Evolutionary conservation across 1,140 invertebrate genomes (phyloP), one percentile per base, ranked within the genome.

Genomic region (Cherax destructor): DNA sequence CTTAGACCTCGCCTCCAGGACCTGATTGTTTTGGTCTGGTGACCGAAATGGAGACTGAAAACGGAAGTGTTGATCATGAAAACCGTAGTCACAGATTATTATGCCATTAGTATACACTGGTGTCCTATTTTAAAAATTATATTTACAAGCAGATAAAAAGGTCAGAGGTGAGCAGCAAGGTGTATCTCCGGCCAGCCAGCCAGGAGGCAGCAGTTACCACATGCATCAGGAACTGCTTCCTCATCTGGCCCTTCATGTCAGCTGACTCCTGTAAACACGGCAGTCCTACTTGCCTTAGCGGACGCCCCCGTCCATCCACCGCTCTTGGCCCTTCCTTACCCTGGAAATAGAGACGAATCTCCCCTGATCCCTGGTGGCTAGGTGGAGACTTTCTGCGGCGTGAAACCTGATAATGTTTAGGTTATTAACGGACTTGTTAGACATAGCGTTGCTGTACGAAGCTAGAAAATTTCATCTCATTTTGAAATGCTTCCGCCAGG

Each of bases 401-500:
- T 80, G 86, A 88, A 88, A 88, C 86, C 52, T 69, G 86, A 88
- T 76, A 88, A 65, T 88, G 86, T 88, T 88, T 88, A 80, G 86
- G 86, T 88, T 88, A 88, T 88, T 88, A 88, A 88, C 56, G 77
- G 76, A 88, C 77, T 88, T 88, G 86, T 88, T 88, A 79, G 86
- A 88, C 86, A 88, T 30, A 18, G 77, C 77, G 77, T 52, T 56
- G 50, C 79, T 81, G 50, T 24, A 52, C 69, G 69, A 74, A 30
- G 24, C 69, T 74, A 30, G n/a, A 74, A 74, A 74, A 74, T 41
- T 7, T 65, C 50, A 16, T 79, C 77, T 79, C 77, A 21, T 41
- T 56, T 79, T 79, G 50, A 79, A 49, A 47, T 16, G 3, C 6
- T 74, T 74, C 69, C n/a, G n/a, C 6, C 69, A 74, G 69, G 69